phyloP scores from a whole-genome alignment of 2,113 vertebrate genomes.

The Dicerorhinus sumatrensis region DNA sequence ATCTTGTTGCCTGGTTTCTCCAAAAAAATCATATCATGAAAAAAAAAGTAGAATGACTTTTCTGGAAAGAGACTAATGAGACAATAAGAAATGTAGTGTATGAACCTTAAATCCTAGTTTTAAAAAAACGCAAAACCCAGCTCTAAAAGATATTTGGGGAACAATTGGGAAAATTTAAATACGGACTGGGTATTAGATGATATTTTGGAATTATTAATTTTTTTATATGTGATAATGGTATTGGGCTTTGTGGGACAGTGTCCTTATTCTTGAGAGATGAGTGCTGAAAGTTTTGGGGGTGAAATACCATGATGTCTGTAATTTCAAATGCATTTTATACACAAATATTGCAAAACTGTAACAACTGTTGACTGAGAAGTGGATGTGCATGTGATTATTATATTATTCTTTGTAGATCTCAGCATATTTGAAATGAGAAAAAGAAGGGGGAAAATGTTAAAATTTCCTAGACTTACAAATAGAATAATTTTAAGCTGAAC shows the following conservation, averaged over 20 bases:
- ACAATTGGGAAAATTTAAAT: background rate
- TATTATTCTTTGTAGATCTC: background rate
- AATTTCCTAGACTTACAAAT: background rate
- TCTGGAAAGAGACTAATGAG: slow-evolving; percentile 5
- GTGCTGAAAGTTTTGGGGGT: background rate
- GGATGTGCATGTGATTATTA: background rate
- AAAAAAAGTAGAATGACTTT: background rate
- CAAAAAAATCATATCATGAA: background rate
- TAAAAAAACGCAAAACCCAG: background rate
- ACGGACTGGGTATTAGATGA: background rate
- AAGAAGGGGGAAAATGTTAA: background rate
- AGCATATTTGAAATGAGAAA: slow-evolving; percentile 17
- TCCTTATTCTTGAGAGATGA: background rate
- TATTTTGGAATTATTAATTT: background rate
- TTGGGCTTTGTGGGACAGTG: background rate
- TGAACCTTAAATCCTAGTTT: background rate
- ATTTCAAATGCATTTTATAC: background rate
- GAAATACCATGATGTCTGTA: background rate
- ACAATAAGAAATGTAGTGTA: background rate
- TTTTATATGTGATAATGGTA: background rate
- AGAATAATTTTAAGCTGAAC: slow-evolving; percentile 1
- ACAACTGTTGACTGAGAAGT: background rate
- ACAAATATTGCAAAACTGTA: background rate
- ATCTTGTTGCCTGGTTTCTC: background rate
- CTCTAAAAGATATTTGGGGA: slow-evolving; percentile 8